These are phyloP conservation scores for Drosophila malerkotliana DNA, from an alignment of 1,140 invertebrate species.

Conservation along the genomic window DNA sequence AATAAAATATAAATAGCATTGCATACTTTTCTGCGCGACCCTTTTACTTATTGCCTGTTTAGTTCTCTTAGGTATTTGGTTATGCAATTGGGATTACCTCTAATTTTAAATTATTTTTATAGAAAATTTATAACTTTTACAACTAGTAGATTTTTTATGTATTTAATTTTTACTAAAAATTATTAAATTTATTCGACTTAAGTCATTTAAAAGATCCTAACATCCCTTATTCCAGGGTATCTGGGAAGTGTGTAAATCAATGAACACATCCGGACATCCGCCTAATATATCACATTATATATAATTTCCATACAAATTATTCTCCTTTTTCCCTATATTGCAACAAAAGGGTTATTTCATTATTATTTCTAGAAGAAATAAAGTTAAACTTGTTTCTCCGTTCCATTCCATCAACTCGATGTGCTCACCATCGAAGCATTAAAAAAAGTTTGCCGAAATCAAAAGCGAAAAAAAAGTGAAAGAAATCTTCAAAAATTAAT, in stretches of 20 bases:
- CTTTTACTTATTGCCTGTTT: slow-evolving; percentile 7
- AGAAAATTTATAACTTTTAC: neutral
- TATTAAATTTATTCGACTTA: too few species aligned
- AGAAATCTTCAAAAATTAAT: slow-evolving; percentile 54
- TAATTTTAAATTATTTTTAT: neutral
- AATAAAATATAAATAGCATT: slow-evolving; percentile 70
- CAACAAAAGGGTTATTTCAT: slow-evolving; percentile 43
- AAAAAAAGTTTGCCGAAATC: slow-evolving; percentile 31
- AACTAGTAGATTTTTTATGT: neutral
- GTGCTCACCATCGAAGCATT: slow-evolving; percentile 3
- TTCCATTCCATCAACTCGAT: slow-evolving; percentile 59
- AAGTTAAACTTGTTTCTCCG: slow-evolving; percentile 35
- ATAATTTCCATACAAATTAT: slow-evolving; percentile 52
- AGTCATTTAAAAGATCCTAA: too few species aligned
- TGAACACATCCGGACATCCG: slow-evolving; percentile 65
- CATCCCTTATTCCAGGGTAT: neutral
- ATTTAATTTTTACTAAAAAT: too few species aligned
- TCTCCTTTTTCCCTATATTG: slow-evolving; percentile 9
- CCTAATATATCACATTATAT: slow-evolving; percentile 62
- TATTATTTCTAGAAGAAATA: slow-evolving; percentile 13
- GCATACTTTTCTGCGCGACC: slow-evolving; percentile 54
- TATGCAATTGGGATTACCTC: slow-evolving; percentile 3
- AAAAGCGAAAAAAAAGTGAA: slow-evolving; percentile 20
- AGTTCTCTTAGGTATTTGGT: neutral
- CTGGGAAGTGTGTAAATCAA: slow-evolving; percentile 51